phyloP scores from a whole-genome alignment of 2,888 invertebrate genomes.

The Eugnorisma glareosa region DNA sequence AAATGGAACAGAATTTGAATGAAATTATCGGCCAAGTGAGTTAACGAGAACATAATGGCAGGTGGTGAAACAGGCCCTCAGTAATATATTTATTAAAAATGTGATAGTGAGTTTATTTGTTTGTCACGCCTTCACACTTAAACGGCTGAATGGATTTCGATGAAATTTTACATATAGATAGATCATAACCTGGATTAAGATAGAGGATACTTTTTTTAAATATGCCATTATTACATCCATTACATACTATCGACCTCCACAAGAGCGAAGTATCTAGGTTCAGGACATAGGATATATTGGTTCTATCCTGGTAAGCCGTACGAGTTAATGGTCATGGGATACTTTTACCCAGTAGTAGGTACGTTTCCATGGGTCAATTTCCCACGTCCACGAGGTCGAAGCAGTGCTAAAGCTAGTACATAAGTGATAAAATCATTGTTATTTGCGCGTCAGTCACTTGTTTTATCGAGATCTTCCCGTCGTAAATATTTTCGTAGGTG shows the following conservation, averaged over 20 bases:
- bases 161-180: neutral
- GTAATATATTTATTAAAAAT: neutral
- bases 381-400: neutral
- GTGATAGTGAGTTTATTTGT: neutral
- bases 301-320: neutral
- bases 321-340: neutral
- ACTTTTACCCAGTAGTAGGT: neutral
- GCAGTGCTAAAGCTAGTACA: neutral
- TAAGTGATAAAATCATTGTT: conserved; percentile 8
- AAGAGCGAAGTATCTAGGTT: neutral
- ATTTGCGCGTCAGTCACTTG: conserved; percentile 21
- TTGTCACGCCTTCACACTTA: neutral
- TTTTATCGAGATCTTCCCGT: conserved; percentile 34
- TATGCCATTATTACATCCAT: neutral
- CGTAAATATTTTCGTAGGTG: conserved; percentile 15
- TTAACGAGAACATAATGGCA: no score
- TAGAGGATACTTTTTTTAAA: neutral
- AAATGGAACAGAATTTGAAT: no score
- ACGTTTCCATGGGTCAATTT: neutral
- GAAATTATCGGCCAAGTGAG: no score
- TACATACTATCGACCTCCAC: neutral
- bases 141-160: neutral
- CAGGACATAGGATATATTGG: neutral
- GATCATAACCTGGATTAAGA: neutral
- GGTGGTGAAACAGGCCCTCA: no score